A percentile compares a stretch with the other conserved stretches of the same genome.
These are phyloP conservation scores for Motacilla tschutschensis DNA, from an alignment of 2,113 vertebrate species.

Conservation along the genomic window DNA sequence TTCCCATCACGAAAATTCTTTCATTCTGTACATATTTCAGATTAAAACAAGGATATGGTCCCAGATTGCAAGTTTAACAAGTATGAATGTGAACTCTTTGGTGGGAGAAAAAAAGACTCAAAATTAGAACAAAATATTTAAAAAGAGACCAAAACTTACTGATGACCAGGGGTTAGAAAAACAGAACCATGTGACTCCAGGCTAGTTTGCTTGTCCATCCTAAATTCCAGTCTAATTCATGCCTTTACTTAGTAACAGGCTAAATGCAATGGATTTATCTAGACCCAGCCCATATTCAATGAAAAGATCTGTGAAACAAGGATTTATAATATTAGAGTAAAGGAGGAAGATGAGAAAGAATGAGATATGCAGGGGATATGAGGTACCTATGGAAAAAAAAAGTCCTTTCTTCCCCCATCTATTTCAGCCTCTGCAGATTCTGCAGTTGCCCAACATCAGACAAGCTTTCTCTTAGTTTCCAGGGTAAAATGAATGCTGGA, in stretches of 20 bases:
- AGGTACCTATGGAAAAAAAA: not conserved
- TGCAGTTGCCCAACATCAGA: not conserved
- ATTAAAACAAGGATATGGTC: not conserved
- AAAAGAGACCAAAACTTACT: not conserved
- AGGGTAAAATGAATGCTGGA: not conserved
- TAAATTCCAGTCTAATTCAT: not conserved
- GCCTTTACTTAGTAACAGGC: not conserved
- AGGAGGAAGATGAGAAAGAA: not conserved
- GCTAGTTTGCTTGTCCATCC: not conserved
- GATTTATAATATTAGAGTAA: not conserved
- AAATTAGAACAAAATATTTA: not conserved
- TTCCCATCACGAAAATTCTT: not conserved
- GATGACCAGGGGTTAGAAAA: not conserved
- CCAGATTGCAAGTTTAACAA: not conserved
- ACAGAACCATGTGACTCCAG: rapidly evolving
- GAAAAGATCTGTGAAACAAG: not conserved
- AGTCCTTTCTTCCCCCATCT: not conserved
- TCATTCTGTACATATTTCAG: not conserved
- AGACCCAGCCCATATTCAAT: not conserved
- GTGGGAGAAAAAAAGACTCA: rapidly evolving
- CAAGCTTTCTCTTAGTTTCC: not conserved
- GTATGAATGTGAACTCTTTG: not conserved
- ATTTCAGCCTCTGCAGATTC: not conserved
- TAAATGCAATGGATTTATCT: not conserved
- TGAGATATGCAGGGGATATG: not conserved